A percentile compares a stretch with the other conserved stretches of the same genome.
Evolutionary conservation across 1,140 invertebrate species (phyloP).

Genomic region (Pseudomyrmex pallidus): DNA sequence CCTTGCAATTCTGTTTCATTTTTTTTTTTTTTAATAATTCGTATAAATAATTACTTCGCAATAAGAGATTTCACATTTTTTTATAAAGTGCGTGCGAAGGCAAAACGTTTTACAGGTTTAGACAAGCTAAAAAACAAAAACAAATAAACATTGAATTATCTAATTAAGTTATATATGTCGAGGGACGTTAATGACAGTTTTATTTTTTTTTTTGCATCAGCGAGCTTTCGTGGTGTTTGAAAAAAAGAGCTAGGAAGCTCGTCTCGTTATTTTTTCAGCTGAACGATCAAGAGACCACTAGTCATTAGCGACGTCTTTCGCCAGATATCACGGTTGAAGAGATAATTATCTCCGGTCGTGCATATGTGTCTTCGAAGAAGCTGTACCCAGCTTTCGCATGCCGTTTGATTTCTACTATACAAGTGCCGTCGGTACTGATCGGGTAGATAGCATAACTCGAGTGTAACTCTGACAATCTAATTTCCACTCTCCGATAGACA

Average conservation of each 20-base stretch:
- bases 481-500: background rate
- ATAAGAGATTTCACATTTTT: background rate
- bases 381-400: slow-evolving; percentile 60
- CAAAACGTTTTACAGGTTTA: background rate
- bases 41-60: slow-evolving; percentile 18
- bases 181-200: slow-evolving; percentile 7
- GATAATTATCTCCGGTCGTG: slow-evolving; percentile 73
- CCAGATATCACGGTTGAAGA: slow-evolving; percentile 59
- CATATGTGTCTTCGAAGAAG: slow-evolving; percentile 76
- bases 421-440: slow-evolving; percentile 1
- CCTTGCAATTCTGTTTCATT: background rate
- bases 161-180: background rate
- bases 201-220: slow-evolving; percentile 5
- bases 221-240: background rate
- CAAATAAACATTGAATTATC: background rate
- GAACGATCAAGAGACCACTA: slow-evolving; percentile 47
- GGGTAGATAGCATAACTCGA: no score
- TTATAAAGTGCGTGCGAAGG: background rate
- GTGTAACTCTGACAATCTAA: background rate
- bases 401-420: slow-evolving; percentile 53
- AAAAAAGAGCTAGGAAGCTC: slow-evolving; percentile 34
- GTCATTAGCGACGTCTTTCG: slow-evolving; percentile 49
- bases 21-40: no score
- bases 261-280: slow-evolving; percentile 80
- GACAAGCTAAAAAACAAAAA: background rate